A percentile compares a stretch with the other conserved stretches of the same genome.
Evolutionary conservation across 2,888 invertebrate genomes (phyloP).

Genomic region (Phyllotreta striolata): DNA sequence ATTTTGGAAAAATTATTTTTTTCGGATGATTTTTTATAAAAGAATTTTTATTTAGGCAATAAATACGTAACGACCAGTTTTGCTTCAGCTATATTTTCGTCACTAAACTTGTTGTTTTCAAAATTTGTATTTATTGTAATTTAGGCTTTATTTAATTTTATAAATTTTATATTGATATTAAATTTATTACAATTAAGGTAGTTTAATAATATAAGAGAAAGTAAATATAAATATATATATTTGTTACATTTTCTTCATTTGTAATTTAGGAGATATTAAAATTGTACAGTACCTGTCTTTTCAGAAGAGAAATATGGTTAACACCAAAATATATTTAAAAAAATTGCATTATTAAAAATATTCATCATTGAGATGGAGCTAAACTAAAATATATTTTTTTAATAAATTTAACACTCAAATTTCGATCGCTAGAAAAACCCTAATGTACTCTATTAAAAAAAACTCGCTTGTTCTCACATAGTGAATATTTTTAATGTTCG

Average conservation of each 20-base stretch:
- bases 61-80: constrained; percentile 19
- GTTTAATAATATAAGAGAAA: constrained; percentile 33
- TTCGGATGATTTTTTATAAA: no score
- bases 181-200: constrained; percentile 41
- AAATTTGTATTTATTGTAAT: constrained; percentile 45
- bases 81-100: constrained; percentile 26
- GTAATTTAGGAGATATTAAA: constrained; percentile 42
- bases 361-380: background rate
- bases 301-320: constrained; percentile 38
- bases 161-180: constrained; percentile 47
- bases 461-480: background rate
- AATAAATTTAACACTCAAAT: no score
- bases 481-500: constrained; percentile 1
- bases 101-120: constrained; percentile 37
- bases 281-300: constrained; percentile 51
- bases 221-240: constrained; percentile 34
- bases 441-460: no score
- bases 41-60: constrained; percentile 20
- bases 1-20: no score
- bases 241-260: constrained; percentile 42
- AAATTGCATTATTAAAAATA: constrained; percentile 6
- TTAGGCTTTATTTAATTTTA: constrained; percentile 47
- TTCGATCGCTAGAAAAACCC: no score
- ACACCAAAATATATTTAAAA: constrained; percentile 39
- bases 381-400: constrained; percentile 1